These are phyloP conservation scores for Amblyopsis hoosieri DNA, from an alignment of 2,797 vertebrate genomes.

Conservation along the genomic window DNA sequence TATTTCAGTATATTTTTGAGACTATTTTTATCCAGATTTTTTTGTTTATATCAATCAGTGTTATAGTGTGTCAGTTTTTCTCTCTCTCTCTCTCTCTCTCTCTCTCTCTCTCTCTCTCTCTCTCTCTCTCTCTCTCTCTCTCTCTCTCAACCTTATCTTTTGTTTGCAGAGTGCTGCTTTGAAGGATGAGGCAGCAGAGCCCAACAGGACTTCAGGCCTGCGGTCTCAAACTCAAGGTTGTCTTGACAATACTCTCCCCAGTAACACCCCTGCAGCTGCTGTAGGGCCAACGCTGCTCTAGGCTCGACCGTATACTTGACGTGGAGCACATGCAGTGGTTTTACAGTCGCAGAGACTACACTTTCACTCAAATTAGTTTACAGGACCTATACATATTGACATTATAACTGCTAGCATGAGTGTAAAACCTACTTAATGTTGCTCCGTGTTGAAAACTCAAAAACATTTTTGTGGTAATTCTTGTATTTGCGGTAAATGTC, in stretches of 20 bases:
- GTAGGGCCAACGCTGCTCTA: constrained; percentile 87
- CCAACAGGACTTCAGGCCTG: constrained; percentile 88
- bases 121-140: not conserved
- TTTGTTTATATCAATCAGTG: no score
- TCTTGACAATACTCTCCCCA: constrained; percentile 92
- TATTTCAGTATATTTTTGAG: no score
- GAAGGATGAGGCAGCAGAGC: constrained; percentile 86
- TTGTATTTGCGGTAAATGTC: no score
- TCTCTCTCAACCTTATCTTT: not conserved
- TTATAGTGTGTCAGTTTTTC: no score
- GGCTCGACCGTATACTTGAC: constrained; percentile 59
- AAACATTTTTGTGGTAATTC: no score
- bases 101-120: no score
- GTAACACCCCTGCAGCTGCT: constrained; percentile 82
- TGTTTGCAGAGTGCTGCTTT: constrained; percentile 83
- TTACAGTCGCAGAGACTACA: no score
- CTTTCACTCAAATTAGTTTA: no score
- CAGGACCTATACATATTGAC: not conserved
- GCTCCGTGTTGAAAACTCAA: no score
- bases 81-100: not conserved
- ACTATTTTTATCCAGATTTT: no score
- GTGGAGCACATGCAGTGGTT: no score
- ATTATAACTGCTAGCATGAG: constrained; percentile 20
- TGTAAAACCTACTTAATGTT: not conserved
- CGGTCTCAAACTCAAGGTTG: constrained; percentile 96